These are phyloP conservation scores for Hyposmocoma kahamanoa DNA, from an alignment of 1,140 invertebrate genomes.

Conservation along the genomic window DNA sequence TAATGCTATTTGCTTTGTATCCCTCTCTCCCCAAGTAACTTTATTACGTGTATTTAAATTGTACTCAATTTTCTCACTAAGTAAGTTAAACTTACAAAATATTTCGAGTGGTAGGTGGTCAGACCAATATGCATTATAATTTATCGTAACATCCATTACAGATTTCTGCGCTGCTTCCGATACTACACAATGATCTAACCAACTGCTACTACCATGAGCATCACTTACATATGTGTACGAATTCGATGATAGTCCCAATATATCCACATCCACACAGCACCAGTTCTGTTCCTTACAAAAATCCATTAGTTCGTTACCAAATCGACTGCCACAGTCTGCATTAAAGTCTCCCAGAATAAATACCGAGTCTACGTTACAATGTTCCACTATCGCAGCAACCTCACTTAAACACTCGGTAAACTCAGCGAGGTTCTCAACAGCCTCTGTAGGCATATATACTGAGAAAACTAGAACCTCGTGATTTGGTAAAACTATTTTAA, in stretches of 20 bases:
- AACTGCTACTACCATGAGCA: neutral
- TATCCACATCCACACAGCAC: neutral
- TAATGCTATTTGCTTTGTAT: no score
- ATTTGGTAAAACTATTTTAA: neutral
- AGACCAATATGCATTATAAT: conserved; percentile 1
- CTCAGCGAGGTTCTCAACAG: neutral
- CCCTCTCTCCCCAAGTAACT: no score
- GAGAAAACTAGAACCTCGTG: neutral
- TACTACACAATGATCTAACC: no score
- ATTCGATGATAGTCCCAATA: neutral
- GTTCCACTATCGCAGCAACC: neutral
- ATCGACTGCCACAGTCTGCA: neutral
- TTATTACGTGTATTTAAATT: no score
- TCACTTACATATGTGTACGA: neutral
- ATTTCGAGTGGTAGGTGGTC: neutral
- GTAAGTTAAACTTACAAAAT: no score
- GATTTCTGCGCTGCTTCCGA: neutral
- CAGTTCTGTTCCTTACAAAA: neutral
- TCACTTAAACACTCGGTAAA: conserved; percentile 2
- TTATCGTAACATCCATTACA: neutral
- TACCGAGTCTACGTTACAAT: neutral
- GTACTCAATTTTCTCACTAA: no score
- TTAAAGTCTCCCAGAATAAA: conserved; percentile 7
- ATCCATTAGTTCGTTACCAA: neutral
- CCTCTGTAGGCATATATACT: conserved; percentile 1